Conservation (phyloP, 1,140 invertebrate species). For the Dendroctonus ponderosae region DNA sequence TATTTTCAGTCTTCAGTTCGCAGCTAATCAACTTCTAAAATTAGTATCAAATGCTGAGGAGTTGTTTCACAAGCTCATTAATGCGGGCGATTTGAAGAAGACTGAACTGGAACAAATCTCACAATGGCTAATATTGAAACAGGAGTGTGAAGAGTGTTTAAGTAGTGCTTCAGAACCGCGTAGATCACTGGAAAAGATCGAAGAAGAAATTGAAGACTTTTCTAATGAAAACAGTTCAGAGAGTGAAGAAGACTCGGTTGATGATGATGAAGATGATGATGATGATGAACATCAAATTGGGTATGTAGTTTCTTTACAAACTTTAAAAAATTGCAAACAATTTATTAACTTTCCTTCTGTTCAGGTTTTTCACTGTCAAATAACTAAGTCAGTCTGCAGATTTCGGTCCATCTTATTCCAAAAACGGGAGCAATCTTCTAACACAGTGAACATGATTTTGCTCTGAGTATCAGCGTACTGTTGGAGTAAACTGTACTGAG, state of each 20-base stretch:
- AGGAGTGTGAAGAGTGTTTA: conserved; percentile 81
- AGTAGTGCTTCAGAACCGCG: conserved; percentile 58
- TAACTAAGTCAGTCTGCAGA: too few relatives aligned
- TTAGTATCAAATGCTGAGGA: conserved; percentile 79
- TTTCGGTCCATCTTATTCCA: too few relatives aligned
- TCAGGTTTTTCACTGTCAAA: too few relatives aligned
- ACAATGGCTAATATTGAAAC: conserved; percentile 79
- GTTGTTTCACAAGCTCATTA: conserved; percentile 68
- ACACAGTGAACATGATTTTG: too few relatives aligned
- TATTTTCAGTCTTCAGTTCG: conserved; percentile 74
- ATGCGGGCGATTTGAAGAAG: conserved; percentile 61
- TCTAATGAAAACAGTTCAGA: conserved; percentile 55
- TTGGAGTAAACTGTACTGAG: too few relatives aligned
- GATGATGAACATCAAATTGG: conserved; percentile 12
- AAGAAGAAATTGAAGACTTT: conserved; percentile 52
- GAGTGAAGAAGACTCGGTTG: conserved; percentile 55
- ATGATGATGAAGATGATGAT: conserved; percentile 31
- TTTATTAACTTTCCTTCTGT: too few relatives aligned
- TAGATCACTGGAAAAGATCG: conserved; percentile 62
- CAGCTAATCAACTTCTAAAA: conserved; percentile 77
- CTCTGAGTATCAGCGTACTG: too few relatives aligned
- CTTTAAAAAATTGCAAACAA: too few relatives aligned
- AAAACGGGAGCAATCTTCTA: too few relatives aligned
- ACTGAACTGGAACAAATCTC: conserved; percentile 75
- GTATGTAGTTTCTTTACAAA: conserved; percentile 6